Percentiles rank a stretch among this genome's conserved stretches.
Evolutionary conservation across 1,140 invertebrate species (phyloP).

Genomic region (Lucilia sericata): DNA sequence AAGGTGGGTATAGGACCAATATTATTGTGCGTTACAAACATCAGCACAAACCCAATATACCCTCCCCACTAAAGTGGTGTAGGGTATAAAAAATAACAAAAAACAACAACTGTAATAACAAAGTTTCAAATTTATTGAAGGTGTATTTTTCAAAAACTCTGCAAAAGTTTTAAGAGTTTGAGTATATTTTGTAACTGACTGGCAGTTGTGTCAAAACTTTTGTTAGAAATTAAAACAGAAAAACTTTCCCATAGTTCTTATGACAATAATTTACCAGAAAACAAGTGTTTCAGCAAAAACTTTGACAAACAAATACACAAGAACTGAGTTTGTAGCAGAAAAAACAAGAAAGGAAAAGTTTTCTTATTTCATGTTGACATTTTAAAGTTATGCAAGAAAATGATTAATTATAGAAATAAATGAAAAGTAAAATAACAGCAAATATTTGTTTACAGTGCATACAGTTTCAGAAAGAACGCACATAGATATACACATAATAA

Average conservation of each 20-base stretch:
- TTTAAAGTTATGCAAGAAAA: neutral
- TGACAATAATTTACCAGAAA: conserved; percentile 24
- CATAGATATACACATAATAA: too few species aligned
- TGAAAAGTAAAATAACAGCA: neutral
- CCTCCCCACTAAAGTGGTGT: too few species aligned
- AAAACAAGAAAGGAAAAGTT: neutral
- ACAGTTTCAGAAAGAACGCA: too few species aligned
- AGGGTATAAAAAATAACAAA: too few species aligned
- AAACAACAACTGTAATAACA: neutral
- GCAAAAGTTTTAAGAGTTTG: too few species aligned
- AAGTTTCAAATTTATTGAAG: conserved; percentile 1
- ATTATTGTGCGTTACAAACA: too few species aligned
- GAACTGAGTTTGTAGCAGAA: neutral
- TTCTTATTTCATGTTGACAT: neutral
- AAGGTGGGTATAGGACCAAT: too few species aligned
- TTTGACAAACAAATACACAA: neutral
- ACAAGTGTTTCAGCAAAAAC: conserved; percentile 1
- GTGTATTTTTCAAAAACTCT: neutral
- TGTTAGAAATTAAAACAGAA: neutral
- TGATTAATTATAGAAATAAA: conserved; percentile 13
- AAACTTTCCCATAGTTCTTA: neutral
- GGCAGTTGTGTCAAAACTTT: conserved; percentile 7
- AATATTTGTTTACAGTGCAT: neutral
- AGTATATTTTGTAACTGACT: neutral
- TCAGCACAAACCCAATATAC: too few species aligned